A percentile compares a stretch with the other conserved stretches of the same genome.
Evolutionary conservation across 2,888 invertebrate species (phyloP).

Genomic region (Alloplasta piceator): DNA sequence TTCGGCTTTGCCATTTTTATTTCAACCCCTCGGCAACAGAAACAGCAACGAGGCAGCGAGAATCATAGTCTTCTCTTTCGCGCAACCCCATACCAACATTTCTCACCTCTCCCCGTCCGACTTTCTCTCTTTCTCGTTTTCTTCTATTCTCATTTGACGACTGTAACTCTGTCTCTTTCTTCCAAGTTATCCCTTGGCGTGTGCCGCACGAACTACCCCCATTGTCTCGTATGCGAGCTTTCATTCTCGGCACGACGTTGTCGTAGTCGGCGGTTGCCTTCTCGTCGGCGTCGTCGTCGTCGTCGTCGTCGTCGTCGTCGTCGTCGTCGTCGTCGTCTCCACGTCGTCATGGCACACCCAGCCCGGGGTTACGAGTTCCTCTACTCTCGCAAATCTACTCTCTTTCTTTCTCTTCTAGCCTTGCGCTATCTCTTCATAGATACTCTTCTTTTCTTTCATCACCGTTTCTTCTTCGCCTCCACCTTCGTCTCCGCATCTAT

Average conservation of each 20-base stretch:
- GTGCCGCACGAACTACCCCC: constrained; percentile 54
- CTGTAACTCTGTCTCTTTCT: constrained; percentile 15
- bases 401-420: constrained; percentile 22
- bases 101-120: constrained; percentile 14
- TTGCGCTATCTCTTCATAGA: constrained; percentile 17
- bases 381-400: constrained; percentile 28
- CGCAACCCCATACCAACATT: constrained; percentile 28
- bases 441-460: constrained; percentile 29
- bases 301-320: constrained; percentile 33
- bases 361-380: constrained; percentile 51
- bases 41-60: constrained; percentile 37
- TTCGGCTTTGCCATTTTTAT: constrained; percentile 64
- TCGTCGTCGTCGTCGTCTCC: constrained; percentile 28
- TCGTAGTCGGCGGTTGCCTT: constrained; percentile 12
- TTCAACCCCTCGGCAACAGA: constrained; percentile 51
- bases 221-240: constrained; percentile 58
- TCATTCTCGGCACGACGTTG: constrained; percentile 60
- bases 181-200: constrained; percentile 58
- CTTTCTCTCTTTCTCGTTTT: constrained; percentile 19
- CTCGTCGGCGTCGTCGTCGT: constrained; percentile 9
- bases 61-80: constrained; percentile 29
- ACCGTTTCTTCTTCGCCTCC: constrained; percentile 36
- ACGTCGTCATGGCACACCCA: constrained; percentile 46
- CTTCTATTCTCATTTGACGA: constrained; percentile 15
- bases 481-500: constrained; percentile 20